Percentiles rank a stretch among this genome's conserved stretches.
phyloP scores from a whole-genome alignment of 2,113 vertebrate species.

The Amphiprion percula region DNA sequence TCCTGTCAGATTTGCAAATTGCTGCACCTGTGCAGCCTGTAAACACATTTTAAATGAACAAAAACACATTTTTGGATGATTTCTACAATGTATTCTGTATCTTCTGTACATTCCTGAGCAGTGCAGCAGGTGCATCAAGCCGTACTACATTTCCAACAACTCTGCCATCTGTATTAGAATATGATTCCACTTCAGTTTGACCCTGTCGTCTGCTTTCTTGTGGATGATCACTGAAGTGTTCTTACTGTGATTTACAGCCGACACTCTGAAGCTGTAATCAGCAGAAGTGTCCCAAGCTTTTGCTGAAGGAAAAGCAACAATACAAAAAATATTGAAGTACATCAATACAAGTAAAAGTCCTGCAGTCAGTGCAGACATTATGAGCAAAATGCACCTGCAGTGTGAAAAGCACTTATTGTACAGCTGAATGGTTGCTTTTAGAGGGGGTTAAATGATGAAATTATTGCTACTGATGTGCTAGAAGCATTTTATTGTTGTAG shows the following conservation, averaged over 20 bases:
- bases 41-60: background rate
- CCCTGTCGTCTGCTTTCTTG: background rate
- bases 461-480: no score
- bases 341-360: no score
- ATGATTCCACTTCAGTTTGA: background rate
- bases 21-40: background rate
- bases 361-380: no score
- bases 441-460: no score
- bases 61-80: background rate
- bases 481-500: no score
- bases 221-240: conserved; percentile 5
- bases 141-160: background rate
- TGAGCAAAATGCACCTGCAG: background rate
- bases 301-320: no score
- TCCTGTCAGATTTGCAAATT: background rate
- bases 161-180: background rate
- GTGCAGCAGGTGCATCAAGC: background rate
- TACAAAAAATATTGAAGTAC: no score
- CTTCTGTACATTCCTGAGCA: background rate
- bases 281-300: background rate
- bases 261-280: background rate
- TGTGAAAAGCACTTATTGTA: no score
- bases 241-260: background rate
- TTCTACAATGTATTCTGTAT: background rate
- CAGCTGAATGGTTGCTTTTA: no score